Base-by-base conservation (phyloP, 2,888 invertebrate genomes). In the Enchytraeus crypticus region DNA sequence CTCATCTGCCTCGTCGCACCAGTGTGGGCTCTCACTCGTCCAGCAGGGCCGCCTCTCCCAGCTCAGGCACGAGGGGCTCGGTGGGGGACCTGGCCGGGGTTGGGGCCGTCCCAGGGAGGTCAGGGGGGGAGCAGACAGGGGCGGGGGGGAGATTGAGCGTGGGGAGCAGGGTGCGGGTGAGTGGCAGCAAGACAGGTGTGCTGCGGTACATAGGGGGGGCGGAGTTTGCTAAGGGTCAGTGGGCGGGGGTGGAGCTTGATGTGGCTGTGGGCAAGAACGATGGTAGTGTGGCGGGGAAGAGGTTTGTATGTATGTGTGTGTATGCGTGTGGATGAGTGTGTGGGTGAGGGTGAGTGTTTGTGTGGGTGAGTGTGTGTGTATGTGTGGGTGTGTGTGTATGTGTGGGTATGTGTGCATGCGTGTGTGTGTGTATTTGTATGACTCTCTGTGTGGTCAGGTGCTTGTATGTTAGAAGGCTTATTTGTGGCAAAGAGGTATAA, bases 201-300 rank as follows among this genome's bases (percentile, higher is more conserved):
- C 83, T 96, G 57, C 84, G 88, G 69, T 96, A 86, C 77, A 84
- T 92, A 67, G 96, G 96, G 30, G 81, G 84, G 56, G 90, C 95
- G 34, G 89, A 91, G 72, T 96, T 96, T 79, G 92, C 95, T 1
- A 80, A 86, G 38, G 96, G 96, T 38, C 86, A 91, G 70, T 96
- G 95, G 95, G 93, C 90, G 65, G 96, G 96, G 29, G 88, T 97
- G 26, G 93, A 96, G 79, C 83, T 97, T 69, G 93, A 95, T 76
- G 92, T 93, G 68, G 87, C 91, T 0, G 81, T 88, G 63, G 97
- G 97, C 58, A 96, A 96, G 81, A 96, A 97, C 79, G 93, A 97
- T 76, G 96, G 97, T 61, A 57, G 69, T 14, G 69, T 69, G 3
- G 68, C 67, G 43, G 69, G 69, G 5, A 69, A 70, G 51, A 88